Percentiles rank a stretch among this genome's conserved stretches.
These are phyloP conservation scores for Halictus ligatus DNA, from an alignment of 2,888 invertebrate genomes.

Conservation along the genomic window DNA sequence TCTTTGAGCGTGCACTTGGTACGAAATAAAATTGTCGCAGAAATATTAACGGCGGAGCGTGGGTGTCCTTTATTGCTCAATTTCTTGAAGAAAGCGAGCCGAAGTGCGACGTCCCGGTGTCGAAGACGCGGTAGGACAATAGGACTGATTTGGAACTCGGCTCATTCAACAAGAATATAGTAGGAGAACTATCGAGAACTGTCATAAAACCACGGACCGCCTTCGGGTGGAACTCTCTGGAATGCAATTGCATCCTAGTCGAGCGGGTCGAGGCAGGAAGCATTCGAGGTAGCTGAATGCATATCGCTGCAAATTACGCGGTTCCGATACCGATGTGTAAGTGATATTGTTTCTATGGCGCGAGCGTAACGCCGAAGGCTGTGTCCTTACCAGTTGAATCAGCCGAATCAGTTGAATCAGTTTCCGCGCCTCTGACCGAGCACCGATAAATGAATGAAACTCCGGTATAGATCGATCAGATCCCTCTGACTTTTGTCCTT, in stretches of 20 bases:
- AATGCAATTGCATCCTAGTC: conserved; percentile 46
- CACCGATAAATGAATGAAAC: conserved; percentile 20
- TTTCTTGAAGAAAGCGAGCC: background rate
- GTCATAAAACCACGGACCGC: conserved; percentile 38
- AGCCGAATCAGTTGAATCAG: background rate
- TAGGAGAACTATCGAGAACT: background rate
- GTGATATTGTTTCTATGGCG: conserved; percentile 42
- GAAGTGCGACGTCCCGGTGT: background rate
- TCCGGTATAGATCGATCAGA: background rate
- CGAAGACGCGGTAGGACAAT: background rate
- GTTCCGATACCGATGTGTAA: conserved; percentile 35
- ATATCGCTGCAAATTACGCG: conserved; percentile 32
- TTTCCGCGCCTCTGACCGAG: background rate
- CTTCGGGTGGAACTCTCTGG: conserved; percentile 26
- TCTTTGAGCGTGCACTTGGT: background rate
- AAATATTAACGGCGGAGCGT: background rate
- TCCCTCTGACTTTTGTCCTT: background rate
- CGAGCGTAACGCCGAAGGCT: conserved; percentile 16
- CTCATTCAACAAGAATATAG: background rate
- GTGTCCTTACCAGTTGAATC: background rate
- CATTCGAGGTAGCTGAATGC: conserved; percentile 44
- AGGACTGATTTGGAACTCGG: background rate
- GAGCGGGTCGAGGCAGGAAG: conserved; percentile 34
- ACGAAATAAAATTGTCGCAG: background rate
- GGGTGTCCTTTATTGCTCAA: background rate